Conservation (phyloP, 2,797 vertebrate genomes). For the Enteromius radiatus region DNA sequence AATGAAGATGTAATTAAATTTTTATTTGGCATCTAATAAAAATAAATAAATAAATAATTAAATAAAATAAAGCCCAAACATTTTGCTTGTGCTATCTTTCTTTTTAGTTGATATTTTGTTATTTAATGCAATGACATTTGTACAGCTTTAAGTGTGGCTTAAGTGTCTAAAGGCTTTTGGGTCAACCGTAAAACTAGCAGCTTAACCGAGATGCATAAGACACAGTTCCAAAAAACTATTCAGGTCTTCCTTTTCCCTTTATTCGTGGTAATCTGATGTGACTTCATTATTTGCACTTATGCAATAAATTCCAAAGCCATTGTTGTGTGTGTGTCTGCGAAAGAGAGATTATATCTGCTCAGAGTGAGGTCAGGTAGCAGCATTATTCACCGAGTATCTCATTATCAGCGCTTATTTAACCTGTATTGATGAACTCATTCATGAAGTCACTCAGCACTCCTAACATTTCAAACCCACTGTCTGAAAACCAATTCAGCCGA, state of each 20-base stretch:
- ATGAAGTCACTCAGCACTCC: slow-evolving; percentile 30
- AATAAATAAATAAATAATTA: no score
- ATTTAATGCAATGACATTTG: not conserved
- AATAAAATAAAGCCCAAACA: not conserved
- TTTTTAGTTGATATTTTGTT: not conserved
- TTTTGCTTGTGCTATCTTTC: not conserved
- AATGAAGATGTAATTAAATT: not conserved
- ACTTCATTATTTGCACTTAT: slow-evolving; percentile 15
- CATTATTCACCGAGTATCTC: slow-evolving; percentile 37
- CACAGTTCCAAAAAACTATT: not conserved
- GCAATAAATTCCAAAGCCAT: slow-evolving; percentile 18
- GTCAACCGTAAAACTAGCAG: not conserved
- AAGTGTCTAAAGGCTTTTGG: not conserved
- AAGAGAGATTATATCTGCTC: slow-evolving; percentile 1
- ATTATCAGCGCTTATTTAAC: slow-evolving; percentile 37
- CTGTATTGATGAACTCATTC: slow-evolving; percentile 43
- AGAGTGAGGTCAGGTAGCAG: slow-evolving; percentile 24
- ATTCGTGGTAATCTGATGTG: not conserved
- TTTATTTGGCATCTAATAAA: not conserved
- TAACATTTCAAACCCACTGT: slow-evolving; percentile 36
- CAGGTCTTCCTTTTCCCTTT: not conserved
- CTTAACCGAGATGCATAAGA: slow-evolving; percentile 6
- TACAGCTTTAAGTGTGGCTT: not conserved
- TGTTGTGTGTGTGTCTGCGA: not conserved
- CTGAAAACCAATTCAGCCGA: not conserved